These are phyloP conservation scores for Nycticebus coucang DNA, from an alignment of 2,113 vertebrate genomes.

Conservation along the genomic window DNA sequence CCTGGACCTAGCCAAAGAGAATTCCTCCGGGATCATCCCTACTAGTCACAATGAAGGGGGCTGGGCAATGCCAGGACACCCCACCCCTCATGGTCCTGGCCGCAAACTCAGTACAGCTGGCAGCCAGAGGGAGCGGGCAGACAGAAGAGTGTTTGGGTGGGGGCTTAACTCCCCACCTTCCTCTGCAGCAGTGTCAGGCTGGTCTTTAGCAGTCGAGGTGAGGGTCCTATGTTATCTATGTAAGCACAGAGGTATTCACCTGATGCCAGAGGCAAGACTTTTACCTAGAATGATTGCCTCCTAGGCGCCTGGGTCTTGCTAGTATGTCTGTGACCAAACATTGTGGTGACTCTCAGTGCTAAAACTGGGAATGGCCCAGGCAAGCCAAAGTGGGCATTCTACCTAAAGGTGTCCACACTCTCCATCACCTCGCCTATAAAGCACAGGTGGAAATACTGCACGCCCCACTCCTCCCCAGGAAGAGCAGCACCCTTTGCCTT, in stretches of 20 bases:
- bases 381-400: not conserved
- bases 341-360: not conserved
- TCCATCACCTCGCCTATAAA: not conserved
- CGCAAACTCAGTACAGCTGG: not conserved
- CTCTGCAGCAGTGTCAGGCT: not conserved
- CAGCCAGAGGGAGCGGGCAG: not conserved
- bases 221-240: not conserved
- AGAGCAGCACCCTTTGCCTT: not conserved
- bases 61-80: not conserved
- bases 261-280: not conserved
- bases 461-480: rapidly evolving
- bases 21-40: not conserved
- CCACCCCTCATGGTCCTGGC: not conserved
- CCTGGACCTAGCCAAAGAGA: not conserved
- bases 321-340: not conserved
- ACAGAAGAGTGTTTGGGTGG: not conserved
- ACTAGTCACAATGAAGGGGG: rapidly evolving
- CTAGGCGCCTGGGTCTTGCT: not conserved
- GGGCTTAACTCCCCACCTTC: not conserved
- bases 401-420: not conserved
- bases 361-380: not conserved
- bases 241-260: not conserved
- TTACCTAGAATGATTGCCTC: not conserved
- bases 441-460: not conserved
- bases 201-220: not conserved